Evolutionary conservation across 2,113 vertebrate species (phyloP), one percentile per base, ranked within the genome.

Genomic region (Zapus hudsonius): DNA sequence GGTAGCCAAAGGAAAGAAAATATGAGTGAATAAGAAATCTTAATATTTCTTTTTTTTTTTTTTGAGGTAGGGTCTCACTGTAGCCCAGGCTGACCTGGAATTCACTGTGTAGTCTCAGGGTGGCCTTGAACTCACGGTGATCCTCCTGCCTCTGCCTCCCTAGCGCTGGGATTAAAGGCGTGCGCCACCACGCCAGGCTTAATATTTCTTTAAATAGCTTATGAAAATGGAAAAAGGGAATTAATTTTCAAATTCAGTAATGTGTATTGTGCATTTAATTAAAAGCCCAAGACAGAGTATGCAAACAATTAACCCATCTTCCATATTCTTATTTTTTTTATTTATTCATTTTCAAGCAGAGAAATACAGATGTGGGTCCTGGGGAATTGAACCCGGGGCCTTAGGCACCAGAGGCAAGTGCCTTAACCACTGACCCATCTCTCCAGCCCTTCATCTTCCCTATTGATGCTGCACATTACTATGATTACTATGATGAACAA

Each of bases 191-290:
- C n/a, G n/a, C n/a, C n/a, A n/a, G n/a, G n/a, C n/a, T n/a, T n/a
- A 64, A 94, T 85, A 92, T 78, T 27, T 23, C 52, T n/a, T 17
- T 87, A 82, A 91, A 70, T 75, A 15, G 27, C 36, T 84, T 85
- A 20, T 17, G 47, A 89, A 89, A 84, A 19, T 42, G 40, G 52
- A n/a, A n/a, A 44, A 66, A 59, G 20, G 15, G 22, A 63, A n/a
- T 64, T 69, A 33, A 55, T 74, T 55, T 89, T 88, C 83, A 76
- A 57, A 59, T 55, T 79, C 66, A 47, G 19, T 83, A 92, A n/a
- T n/a, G n/a, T n/a, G n/a, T n/a, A n/a, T n/a, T n/a, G 17, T 7
- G 55, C 31, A 8, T 84, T 81, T 82, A 2, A 76, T 79, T 69
- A 95, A 69, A 80, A 40, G 19, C 44, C 17, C 31, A 7, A 89